Evolutionary conservation across 2,797 vertebrate genomes (phyloP), one percentile per base, ranked within the genome.

Genomic region (Eulemur rubriventer): DNA sequence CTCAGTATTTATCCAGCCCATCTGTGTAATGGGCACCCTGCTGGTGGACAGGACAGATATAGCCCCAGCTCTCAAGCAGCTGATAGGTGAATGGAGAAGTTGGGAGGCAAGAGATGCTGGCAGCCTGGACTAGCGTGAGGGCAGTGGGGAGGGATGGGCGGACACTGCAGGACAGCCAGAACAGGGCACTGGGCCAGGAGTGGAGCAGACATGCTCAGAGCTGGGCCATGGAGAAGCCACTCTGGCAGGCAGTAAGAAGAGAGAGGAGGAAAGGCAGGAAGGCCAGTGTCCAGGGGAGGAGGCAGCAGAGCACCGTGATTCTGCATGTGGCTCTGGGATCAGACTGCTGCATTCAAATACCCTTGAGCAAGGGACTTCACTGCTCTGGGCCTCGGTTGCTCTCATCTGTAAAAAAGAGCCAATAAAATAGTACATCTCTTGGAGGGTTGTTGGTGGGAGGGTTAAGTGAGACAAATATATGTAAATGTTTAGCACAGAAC

Each of bases 21-120:
- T 55, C 65, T 82, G 50, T 80, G 59, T 41, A n/a, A 55, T 79
- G 69, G 75, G 38, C 38, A 69, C 26, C 81, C 87, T 81, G 55
- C 38, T 88, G 35, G 55, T 59, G 22, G 93, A 65, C 22, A 41
- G 52, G 26, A 57, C 59, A 76, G 41, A 65, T 46, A 48, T n/a
- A 26, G 78, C 35, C 10, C 63, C 18, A 80, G 59, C 26, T 87
- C 52, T 78, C 76, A 80, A 94, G 80, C 18, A 92, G 43, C 59
- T 92, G 41, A 95, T 5, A 91, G 79, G 48, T 72, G 59, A 52
- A 76, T 50, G 57, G 41, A 90, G 75, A 97, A 92, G 28, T 22
- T 78, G 41, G 75, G 30, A 93, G 72, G 65, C 63, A 75, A 92
- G 70, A 87, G 46, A 80, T 67, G 17, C 69, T 82, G 57, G 30